Conservation (phyloP, 2,888 invertebrate species). For the Herminia tarsipennalis region DNA sequence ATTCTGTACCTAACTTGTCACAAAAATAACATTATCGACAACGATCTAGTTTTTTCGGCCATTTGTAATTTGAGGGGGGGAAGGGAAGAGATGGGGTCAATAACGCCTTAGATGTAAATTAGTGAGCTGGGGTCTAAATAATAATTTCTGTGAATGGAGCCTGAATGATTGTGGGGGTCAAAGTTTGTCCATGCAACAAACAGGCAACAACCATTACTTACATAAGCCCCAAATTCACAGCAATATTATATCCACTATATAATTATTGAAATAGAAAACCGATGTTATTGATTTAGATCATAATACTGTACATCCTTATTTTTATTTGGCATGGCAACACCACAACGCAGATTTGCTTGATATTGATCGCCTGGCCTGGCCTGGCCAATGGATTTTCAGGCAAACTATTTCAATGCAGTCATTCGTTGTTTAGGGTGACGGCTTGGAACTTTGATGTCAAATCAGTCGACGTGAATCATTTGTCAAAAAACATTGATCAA, state of each 20-base stretch:
- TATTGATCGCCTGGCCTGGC: constrained; percentile 74
- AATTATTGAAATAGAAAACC: too few species aligned
- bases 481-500: constrained; percentile 53
- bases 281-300: too few species aligned
- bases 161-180: not conserved
- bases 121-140: not conserved
- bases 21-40: constrained; percentile 38
- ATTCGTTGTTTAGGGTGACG: constrained; percentile 61
- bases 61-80: constrained; percentile 45
- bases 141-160: not conserved
- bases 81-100: not conserved
- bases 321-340: constrained; percentile 3
- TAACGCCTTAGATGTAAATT: not conserved
- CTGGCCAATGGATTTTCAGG: constrained; percentile 53
- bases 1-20: constrained; percentile 15
- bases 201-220: too few species aligned
- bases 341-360: constrained; percentile 14
- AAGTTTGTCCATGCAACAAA: too few species aligned
- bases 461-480: constrained; percentile 74
- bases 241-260: too few species aligned
- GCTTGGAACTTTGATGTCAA: constrained; percentile 64
- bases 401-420: constrained; percentile 68
- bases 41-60: constrained; percentile 47
- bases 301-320: constrained; percentile 2
- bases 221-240: too few species aligned